These are phyloP conservation scores for Eupleurogrammus muticus DNA, from an alignment of 2,797 vertebrate species.

Conservation along the genomic window DNA sequence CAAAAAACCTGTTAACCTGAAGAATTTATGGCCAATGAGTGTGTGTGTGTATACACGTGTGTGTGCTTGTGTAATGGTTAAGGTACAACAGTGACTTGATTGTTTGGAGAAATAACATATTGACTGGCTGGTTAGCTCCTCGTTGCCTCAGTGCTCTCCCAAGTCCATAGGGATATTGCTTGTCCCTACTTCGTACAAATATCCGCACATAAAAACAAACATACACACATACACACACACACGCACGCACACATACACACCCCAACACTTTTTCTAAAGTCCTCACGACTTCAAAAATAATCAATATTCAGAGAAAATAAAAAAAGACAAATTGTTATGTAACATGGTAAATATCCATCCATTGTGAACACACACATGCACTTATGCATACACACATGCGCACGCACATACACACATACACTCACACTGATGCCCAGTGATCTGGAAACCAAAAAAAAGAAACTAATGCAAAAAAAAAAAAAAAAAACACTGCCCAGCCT, in stretches of 20 bases:
- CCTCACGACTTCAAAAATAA: slow-evolving; percentile 43
- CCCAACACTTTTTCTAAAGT: slow-evolving; percentile 46
- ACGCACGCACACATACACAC: slow-evolving; percentile 50
- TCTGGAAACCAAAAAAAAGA: slow-evolving; percentile 73
- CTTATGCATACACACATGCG: background rate
- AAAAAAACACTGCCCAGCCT: slow-evolving; percentile 59
- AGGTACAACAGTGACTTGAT: slow-evolving; percentile 72
- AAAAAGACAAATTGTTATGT: slow-evolving; percentile 36
- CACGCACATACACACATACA: slow-evolving; percentile 14
- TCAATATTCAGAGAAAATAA: slow-evolving; percentile 44
- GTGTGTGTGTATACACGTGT: slow-evolving; percentile 7
- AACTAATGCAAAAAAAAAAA: slow-evolving; percentile 68
- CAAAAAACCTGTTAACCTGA: slow-evolving; percentile 29
- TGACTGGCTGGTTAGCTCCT: slow-evolving; percentile 58
- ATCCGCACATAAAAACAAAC: slow-evolving; percentile 43
- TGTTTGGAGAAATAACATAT: slow-evolving; percentile 59
- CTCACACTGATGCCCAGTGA: slow-evolving; percentile 64
- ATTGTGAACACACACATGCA: slow-evolving; percentile 37
- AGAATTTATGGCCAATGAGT: slow-evolving; percentile 25
- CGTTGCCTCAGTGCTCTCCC: slow-evolving; percentile 62
- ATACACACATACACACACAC: slow-evolving; percentile 40
- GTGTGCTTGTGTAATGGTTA: slow-evolving; percentile 49
- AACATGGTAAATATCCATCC: slow-evolving; percentile 58
- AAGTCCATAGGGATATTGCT: slow-evolving; percentile 40
- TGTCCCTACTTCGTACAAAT: slow-evolving; percentile 50